Conservation (phyloP, 2,888 invertebrate species). For the Agonum fuliginosum region DNA sequence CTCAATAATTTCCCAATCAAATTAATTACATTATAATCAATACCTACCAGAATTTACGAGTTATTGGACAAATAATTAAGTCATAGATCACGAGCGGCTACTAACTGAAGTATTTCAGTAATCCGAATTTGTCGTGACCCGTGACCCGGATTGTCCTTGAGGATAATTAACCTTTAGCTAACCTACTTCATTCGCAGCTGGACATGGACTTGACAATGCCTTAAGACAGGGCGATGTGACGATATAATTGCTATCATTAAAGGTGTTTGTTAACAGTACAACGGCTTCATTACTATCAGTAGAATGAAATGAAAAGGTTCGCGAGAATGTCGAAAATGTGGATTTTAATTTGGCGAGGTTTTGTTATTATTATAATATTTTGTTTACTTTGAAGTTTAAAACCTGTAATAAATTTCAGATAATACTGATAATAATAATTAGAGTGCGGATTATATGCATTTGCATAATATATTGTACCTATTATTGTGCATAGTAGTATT, state of each 20-base stretch:
- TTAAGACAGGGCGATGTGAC: neutral
- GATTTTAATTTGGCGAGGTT: too few species aligned
- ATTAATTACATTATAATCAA: constrained; percentile 26
- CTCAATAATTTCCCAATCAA: constrained; percentile 20
- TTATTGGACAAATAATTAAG: constrained; percentile 20
- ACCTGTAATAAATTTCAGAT: too few species aligned
- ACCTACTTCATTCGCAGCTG: constrained; percentile 31
- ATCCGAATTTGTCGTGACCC: constrained; percentile 51
- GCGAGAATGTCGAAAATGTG: too few species aligned
- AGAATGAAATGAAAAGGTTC: too few species aligned
- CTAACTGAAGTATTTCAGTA: constrained; percentile 37
- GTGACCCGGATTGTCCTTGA: constrained; percentile 54
- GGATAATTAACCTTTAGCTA: constrained; percentile 53
- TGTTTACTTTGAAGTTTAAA: too few species aligned
- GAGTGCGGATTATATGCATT: too few species aligned
- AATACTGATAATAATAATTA: too few species aligned
- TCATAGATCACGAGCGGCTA: constrained; percentile 12
- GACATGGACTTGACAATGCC: neutral
- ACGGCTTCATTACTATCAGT: too few species aligned
- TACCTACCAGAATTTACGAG: constrained; percentile 4
- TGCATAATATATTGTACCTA: too few species aligned
- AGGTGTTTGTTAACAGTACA: constrained; percentile 7
- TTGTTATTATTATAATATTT: too few species aligned
- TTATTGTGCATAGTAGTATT: too few species aligned
- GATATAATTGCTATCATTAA: constrained; percentile 25